Conservation (phyloP, 2,797 vertebrate species). For the Crenichthys baileyi region DNA sequence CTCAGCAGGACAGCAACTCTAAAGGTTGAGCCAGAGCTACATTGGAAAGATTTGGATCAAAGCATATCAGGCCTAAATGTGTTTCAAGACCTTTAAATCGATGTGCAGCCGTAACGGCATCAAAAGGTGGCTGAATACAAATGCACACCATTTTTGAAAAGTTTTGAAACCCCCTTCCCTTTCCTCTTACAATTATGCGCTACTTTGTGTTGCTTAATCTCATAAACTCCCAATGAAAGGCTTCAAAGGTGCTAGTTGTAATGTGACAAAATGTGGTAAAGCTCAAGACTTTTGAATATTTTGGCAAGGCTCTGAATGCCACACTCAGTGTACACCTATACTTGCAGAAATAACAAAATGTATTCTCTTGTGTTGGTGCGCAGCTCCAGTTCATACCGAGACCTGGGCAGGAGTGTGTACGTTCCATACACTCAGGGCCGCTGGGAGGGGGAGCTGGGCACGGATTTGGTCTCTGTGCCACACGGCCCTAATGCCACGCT, state of each 20-base stretch:
- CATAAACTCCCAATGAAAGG: neutral
- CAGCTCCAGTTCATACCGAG: slow-evolving; percentile 90
- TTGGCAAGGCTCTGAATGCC: neutral
- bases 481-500: slow-evolving; percentile 94
- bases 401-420: slow-evolving; percentile 92
- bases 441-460: slow-evolving; percentile 98
- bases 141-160: no score
- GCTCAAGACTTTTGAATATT: neutral
- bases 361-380: neutral
- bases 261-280: neutral
- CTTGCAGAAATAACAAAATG: neutral
- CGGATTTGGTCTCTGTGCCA: slow-evolving; percentile 93
- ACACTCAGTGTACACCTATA: neutral
- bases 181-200: neutral
- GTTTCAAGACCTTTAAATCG: no score
- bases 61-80: no score
- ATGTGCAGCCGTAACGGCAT: no score
- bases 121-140: no score
- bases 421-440: slow-evolving; percentile 99
- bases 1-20: no score
- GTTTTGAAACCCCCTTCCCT: neutral
- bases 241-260: neutral
- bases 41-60: no score
- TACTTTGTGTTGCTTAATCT: neutral
- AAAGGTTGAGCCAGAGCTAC: no score